phyloP scores from a whole-genome alignment of 1,140 invertebrate genomes.

The Papilio polyxenes region DNA sequence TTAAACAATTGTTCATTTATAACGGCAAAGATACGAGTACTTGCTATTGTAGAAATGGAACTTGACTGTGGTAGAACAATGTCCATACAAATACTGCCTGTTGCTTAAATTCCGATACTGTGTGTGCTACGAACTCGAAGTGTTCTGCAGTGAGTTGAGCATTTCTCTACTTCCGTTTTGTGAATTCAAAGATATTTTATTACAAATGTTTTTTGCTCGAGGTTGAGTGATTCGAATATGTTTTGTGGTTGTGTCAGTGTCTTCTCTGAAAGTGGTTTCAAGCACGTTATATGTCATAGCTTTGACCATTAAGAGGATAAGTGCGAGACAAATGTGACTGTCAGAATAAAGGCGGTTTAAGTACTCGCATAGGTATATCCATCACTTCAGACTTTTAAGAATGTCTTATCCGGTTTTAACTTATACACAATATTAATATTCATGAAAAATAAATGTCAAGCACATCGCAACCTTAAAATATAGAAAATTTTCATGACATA shows the following conservation, averaged over 20 bases:
- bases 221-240: not conserved
- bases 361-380: not conserved
- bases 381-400: not conserved
- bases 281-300: not conserved
- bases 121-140: not conserved
- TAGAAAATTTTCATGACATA: not conserved
- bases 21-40: not conserved
- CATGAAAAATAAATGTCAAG: constrained; percentile 22
- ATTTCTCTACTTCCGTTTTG: not conserved
- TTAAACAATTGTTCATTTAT: not conserved
- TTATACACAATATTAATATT: constrained; percentile 14
- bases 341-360: not conserved
- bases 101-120: not conserved
- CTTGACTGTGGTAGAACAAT: not conserved
- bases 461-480: not conserved
- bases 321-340: too few relatives aligned
- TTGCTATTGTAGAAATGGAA: not conserved
- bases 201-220: not conserved
- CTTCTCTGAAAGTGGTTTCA: not conserved
- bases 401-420: not conserved
- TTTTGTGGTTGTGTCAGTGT: not conserved
- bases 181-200: not conserved
- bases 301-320: too few relatives aligned
- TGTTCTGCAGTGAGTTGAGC: not conserved
- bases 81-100: not conserved